Base-by-base conservation (phyloP, 2,888 invertebrate genomes). In the Cheilosia urbana region DNA sequence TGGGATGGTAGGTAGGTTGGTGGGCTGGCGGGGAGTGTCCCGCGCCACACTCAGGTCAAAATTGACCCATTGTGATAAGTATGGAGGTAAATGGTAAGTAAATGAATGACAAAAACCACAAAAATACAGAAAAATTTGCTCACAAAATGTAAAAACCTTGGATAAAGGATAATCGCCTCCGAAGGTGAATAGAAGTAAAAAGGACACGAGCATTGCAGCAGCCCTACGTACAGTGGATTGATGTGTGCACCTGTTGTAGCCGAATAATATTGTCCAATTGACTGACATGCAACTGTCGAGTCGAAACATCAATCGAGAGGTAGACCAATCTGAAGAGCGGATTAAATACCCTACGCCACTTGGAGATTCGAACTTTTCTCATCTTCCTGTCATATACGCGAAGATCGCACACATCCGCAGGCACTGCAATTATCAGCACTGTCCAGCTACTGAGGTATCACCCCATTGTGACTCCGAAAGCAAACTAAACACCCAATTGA, bases 401-500 rank as follows among this genome's bases (percentile, higher is more conserved):
- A 60, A 60, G 1, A 68, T 11, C 30, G 27, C 5, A 62, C 42
- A 17, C 62, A 77, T 34, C 68, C 62, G 27, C 45, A 69, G 17
- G 15, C 27, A 30, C 37, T 53, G 47, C 53, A 42, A 34, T 15
- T 37, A 21, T 5, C 19, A 3, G 55, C 45, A 47, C 45, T 24
- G 62, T 42, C 55, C 45, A 34, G 19, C 9, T 45, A 19, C n/a
- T 47, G 13, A 71, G 55, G 77, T 63, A 55, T 62, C 47, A 69
- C 2, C 24, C 37, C 69, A 69, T 78, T 63, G 55, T 47, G 55
- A 30, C 49, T 47, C 63, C 47, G 27, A 45, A 24, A n/a, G 17
- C 53, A 17, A 71, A 78, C 78, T 71, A 49, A 69, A 49, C 47
- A 63, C 47, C 63, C 57, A 79, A 75, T 84, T 73, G 73, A 79